Conservation (phyloP, 1,140 invertebrate species). For the Lordiphosa collinella region DNA sequence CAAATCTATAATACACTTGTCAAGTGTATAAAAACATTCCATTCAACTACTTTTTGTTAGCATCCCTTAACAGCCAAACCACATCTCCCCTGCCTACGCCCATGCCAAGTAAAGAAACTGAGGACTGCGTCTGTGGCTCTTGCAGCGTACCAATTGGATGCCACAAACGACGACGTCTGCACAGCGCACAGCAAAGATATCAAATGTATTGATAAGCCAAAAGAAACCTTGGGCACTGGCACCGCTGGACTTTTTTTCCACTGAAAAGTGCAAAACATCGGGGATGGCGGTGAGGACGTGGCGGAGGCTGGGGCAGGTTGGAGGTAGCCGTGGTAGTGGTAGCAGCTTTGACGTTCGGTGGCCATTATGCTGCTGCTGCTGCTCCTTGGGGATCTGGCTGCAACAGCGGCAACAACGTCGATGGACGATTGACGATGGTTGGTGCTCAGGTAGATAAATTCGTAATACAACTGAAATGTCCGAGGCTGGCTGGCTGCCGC, state of each 20-base stretch:
- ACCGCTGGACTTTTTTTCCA: constrained; percentile 44
- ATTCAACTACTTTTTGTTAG: too few species aligned
- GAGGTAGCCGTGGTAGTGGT: constrained; percentile 21
- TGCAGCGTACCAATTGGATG: constrained; percentile 70
- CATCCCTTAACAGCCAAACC: too few species aligned
- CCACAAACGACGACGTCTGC: constrained; percentile 46
- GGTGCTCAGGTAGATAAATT: constrained; percentile 76
- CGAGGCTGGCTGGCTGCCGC: constrained; percentile 7
- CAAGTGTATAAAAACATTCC: too few species aligned
- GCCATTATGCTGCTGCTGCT: constrained; percentile 56
- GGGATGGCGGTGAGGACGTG: constrained; percentile 1
- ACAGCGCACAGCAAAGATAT: constrained; percentile 53
- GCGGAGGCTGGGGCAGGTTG: constrained; percentile 15
- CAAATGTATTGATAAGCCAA: constrained; percentile 68
- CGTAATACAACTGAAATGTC: constrained; percentile 64
- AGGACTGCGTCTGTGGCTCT: not conserved
- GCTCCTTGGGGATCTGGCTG: constrained; percentile 38
- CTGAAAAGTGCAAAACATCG: constrained; percentile 62
- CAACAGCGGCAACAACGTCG: constrained; percentile 38
- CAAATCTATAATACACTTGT: too few species aligned
- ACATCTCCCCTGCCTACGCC: too few species aligned
- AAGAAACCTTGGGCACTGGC: constrained; percentile 45
- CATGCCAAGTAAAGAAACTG: too few species aligned
- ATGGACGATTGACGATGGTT: constrained; percentile 73
- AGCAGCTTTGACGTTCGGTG: constrained; percentile 57